Conservation (phyloP, 2,113 vertebrate genomes). For the Takifugu bimaculatus region DNA sequence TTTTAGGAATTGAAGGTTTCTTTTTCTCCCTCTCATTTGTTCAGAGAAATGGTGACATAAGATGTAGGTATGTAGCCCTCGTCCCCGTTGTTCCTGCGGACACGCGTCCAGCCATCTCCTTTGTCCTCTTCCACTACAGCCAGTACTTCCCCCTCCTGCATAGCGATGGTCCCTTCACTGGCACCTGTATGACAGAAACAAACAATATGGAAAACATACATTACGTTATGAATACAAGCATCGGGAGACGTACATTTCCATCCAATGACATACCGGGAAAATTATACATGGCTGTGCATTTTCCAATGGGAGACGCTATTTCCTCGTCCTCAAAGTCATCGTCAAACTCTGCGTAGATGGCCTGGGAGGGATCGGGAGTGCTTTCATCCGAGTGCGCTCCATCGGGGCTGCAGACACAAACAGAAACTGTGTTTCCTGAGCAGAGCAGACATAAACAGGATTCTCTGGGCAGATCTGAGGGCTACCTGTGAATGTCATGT, state of each 20-base stretch:
- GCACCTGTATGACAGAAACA: constrained; percentile 69
- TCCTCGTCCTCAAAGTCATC: constrained; percentile 88
- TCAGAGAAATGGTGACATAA: constrained; percentile 79
- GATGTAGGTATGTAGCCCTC: constrained; percentile 90
- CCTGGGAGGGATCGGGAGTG: constrained; percentile 75
- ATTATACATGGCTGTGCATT: constrained; percentile 85
- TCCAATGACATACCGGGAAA: constrained; percentile 77
- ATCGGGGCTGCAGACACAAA: constrained; percentile 69
- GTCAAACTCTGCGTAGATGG: constrained; percentile 85
- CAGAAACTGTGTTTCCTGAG: background rate
- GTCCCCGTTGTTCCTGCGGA: constrained; percentile 80
- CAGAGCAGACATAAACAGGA: background rate
- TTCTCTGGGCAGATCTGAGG: background rate
- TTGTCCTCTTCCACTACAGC: constrained; percentile 87
- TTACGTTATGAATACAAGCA: background rate
- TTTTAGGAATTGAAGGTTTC: constrained; percentile 5
- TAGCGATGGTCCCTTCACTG: constrained; percentile 86
- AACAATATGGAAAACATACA: background rate
- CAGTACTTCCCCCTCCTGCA: constrained; percentile 84
- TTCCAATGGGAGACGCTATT: constrained; percentile 76
- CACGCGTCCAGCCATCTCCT: constrained; percentile 87
- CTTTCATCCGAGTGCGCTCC: constrained; percentile 78
- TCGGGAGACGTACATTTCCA: no score
- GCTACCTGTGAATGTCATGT: constrained; percentile 78
- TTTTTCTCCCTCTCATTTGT: constrained; percentile 59